phyloP scores from a whole-genome alignment of 2,888 invertebrate species.

The Euphydryas editha region DNA sequence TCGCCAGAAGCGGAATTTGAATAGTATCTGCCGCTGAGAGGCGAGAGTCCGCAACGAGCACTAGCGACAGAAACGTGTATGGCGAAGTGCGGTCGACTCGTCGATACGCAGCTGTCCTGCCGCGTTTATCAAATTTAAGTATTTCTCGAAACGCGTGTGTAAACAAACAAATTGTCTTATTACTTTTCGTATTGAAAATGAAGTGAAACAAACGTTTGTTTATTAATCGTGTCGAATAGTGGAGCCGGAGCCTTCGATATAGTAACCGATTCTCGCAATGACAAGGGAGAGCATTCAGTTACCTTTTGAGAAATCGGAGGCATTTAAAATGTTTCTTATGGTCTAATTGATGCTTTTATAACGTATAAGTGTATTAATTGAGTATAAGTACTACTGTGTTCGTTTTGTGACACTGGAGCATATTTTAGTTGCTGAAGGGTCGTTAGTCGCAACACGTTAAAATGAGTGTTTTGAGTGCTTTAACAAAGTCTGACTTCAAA shows the following conservation, averaged over 20 bases:
- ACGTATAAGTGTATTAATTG: conserved; percentile 79
- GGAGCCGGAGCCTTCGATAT: conserved; percentile 70
- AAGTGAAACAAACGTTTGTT: conserved; percentile 80
- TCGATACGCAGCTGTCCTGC: conserved; percentile 81
- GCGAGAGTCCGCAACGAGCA: conserved; percentile 53
- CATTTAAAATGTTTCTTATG: conserved; percentile 81
- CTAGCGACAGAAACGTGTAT: conserved; percentile 80
- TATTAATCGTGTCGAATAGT: conserved; percentile 69
- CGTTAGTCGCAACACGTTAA: conserved; percentile 78
- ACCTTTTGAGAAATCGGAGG: conserved; percentile 81
- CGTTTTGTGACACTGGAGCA: conserved; percentile 74
- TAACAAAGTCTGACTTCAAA: conserved; percentile 83
- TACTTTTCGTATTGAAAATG: conserved; percentile 75
- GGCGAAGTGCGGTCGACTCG: conserved; percentile 83
- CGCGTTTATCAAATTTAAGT: conserved; percentile 77
- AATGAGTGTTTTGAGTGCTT: conserved; percentile 82
- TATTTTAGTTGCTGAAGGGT: conserved; percentile 67
- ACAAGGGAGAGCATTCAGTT: conserved; percentile 81
- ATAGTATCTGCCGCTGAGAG: conserved; percentile 59
- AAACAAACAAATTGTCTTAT: conserved; percentile 75
- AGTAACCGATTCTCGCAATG: conserved; percentile 83
- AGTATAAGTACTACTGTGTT: conserved; percentile 79
- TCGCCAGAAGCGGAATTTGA: conserved; percentile 70
- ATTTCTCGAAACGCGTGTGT: conserved; percentile 81
- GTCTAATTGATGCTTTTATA: conserved; percentile 76